Evolutionary conservation across 2,888 invertebrate genomes (phyloP).

Genomic region (Nephrotoma guestfalica): DNA sequence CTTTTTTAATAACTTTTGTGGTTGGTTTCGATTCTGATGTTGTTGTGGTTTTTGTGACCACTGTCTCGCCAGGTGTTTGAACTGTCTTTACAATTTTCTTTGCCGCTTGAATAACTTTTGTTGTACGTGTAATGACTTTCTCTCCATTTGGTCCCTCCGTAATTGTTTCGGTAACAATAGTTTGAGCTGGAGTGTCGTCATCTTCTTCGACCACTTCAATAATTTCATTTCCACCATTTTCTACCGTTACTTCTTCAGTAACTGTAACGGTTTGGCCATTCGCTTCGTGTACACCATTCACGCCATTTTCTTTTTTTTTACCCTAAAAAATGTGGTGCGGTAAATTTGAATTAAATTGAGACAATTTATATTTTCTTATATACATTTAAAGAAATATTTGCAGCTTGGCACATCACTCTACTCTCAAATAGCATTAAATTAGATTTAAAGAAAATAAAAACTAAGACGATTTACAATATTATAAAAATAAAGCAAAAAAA

Average conservation of each 20-base stretch:
- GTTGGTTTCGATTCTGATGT: not conserved
- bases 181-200: slow-evolving; percentile 1
- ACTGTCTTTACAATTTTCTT: slow-evolving; percentile 7
- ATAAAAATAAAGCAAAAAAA: not conserved
- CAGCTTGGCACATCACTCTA: not conserved
- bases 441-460: not conserved
- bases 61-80: slow-evolving; percentile 8
- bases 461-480: not conserved
- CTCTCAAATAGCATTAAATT: not conserved
- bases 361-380: not conserved
- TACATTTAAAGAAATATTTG: not conserved
- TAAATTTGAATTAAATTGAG: not conserved
- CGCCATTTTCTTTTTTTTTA: slow-evolving; percentile 2
- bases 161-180: not conserved
- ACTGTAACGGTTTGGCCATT: not conserved
- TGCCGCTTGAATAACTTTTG: slow-evolving; percentile 4
- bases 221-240: not conserved
- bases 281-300: not conserved
- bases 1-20: not conserved
- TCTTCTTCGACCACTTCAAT: slow-evolving; percentile 5
- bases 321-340: not conserved
- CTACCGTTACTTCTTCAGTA: not conserved
- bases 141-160: slow-evolving; percentile 1
- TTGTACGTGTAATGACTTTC: not conserved
- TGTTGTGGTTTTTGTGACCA: slow-evolving; percentile 7